Conservation (phyloP, 2,888 invertebrate genomes). For the Acronicta alni region DNA sequence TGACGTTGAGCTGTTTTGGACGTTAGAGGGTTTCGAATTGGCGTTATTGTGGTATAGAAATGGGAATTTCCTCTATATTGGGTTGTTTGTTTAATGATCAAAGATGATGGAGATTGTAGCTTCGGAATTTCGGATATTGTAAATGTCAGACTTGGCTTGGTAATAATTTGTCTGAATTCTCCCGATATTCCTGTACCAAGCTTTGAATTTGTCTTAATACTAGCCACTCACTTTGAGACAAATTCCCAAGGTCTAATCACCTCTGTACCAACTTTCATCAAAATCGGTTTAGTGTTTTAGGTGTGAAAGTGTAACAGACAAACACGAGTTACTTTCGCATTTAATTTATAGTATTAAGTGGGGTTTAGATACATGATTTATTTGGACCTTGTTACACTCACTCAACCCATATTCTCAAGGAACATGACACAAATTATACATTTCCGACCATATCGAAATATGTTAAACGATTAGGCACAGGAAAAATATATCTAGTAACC, state of each 20-base stretch:
- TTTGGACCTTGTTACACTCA: neutral
- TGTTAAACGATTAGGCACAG: neutral
- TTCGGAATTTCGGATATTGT: slow-evolving; percentile 35
- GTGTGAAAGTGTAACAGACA: too few relatives aligned
- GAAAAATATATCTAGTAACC: neutral
- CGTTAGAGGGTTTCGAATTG: slow-evolving; percentile 28
- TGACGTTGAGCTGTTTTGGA: slow-evolving; percentile 37
- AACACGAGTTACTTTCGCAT: too few relatives aligned
- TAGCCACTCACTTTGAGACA: too few relatives aligned
- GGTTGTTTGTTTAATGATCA: slow-evolving; percentile 30
- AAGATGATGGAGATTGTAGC: slow-evolving; percentile 12
- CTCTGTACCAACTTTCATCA: too few relatives aligned
- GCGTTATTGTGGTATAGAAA: slow-evolving; percentile 17
- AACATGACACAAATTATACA: too few relatives aligned
- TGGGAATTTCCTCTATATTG: slow-evolving; percentile 8
- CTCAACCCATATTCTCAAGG: neutral
- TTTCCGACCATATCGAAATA: too few relatives aligned
- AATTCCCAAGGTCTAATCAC: too few relatives aligned
- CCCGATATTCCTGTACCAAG: neutral
- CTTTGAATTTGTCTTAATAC: neutral
- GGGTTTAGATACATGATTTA: too few relatives aligned
- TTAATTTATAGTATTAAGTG: too few relatives aligned
- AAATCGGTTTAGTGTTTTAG: too few relatives aligned
- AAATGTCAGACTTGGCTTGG: slow-evolving; percentile 7
- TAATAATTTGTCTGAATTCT: too few relatives aligned